A percentile compares a stretch with the other conserved stretches of the same genome.
Conservation (phyloP, 2,113 vertebrate species). For the Coregonus clupeaformis region DNA sequence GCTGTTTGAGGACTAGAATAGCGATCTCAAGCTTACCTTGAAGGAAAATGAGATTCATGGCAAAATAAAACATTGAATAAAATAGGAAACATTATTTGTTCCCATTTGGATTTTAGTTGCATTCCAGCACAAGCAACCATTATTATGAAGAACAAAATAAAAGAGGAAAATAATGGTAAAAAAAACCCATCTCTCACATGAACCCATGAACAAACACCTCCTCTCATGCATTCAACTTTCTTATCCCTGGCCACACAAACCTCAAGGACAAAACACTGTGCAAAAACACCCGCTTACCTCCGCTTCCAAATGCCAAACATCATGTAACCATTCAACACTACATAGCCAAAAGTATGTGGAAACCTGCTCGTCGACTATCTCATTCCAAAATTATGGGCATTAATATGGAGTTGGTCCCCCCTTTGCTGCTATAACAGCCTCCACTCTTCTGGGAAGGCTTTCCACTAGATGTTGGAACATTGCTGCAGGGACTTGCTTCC, state of each 20-base stretch:
- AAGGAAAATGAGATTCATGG: conserved; percentile 6
- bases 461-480: too few species aligned
- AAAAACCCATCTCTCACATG: neutral
- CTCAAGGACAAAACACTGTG: neutral
- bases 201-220: neutral
- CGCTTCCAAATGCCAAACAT: conserved; percentile 11
- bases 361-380: too few species aligned
- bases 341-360: too few species aligned
- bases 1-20: neutral
- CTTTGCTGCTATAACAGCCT: too few species aligned
- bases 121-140: neutral
- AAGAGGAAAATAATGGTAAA: neutral
- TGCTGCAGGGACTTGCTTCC: too few species aligned
- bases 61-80: neutral
- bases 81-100: neutral
- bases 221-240: neutral
- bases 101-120: neutral
- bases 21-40: neutral
- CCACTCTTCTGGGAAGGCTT: too few species aligned
- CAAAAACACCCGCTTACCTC: neutral
- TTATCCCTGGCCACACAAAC: neutral
- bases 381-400: too few species aligned
- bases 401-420: too few species aligned
- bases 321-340: neutral
- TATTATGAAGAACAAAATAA: neutral